phyloP scores from a whole-genome alignment of 2,797 vertebrate species.

The Steatocranus sp. region DNA sequence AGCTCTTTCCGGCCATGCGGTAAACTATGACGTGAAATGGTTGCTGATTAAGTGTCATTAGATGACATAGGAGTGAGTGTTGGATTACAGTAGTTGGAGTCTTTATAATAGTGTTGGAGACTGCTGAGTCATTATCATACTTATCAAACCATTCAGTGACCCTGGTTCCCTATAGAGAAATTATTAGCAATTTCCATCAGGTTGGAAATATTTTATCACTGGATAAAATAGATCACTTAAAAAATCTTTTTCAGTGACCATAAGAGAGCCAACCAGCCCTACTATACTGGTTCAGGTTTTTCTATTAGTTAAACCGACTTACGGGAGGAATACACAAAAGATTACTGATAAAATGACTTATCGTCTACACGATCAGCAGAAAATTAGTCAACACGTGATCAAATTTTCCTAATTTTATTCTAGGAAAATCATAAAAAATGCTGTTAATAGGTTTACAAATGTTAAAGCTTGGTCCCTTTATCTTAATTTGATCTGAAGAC shows the following conservation, averaged over 20 bases:
- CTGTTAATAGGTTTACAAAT: not conserved
- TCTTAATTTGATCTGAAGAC: not conserved
- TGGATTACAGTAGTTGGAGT: not conserved
- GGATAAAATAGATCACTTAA: not conserved
- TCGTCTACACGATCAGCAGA: not conserved
- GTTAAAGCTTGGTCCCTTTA: not conserved
- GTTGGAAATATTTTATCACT: not conserved
- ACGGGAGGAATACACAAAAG: not conserved
- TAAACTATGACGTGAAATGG: not conserved
- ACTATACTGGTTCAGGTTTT: not conserved
- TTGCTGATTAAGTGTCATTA: not conserved
- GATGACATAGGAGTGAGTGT: not conserved
- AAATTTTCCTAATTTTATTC: not conserved
- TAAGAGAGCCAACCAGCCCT: not conserved
- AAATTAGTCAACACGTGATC: not conserved
- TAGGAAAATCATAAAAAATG: not conserved
- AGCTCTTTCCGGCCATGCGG: not conserved
- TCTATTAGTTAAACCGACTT: not conserved
- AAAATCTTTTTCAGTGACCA: not conserved
- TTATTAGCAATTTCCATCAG: not conserved
- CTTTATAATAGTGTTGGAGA: not conserved
- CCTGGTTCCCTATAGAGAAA: not conserved
- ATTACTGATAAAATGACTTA: not conserved
- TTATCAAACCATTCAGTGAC: not conserved
- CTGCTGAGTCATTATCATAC: not conserved